Conservation (phyloP, 2,888 invertebrate genomes). For the Abrostola tripartita region DNA sequence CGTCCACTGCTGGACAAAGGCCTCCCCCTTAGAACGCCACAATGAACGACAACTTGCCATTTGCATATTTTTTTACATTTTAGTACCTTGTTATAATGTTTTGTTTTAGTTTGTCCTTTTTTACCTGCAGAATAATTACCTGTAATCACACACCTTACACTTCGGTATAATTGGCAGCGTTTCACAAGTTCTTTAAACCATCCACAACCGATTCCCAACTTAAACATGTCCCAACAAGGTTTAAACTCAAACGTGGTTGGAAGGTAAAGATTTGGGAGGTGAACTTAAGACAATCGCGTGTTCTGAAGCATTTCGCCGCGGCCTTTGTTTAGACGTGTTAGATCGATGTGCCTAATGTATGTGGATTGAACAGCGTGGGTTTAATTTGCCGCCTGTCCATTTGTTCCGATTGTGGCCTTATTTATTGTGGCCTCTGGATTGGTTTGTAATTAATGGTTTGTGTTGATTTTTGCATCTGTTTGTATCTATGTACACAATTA, state of each 20-base stretch:
- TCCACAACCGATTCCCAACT: conserved; percentile 41
- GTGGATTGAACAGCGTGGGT: conserved; percentile 81
- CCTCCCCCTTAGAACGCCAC: too few species aligned
- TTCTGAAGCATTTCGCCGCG: conserved; percentile 76
- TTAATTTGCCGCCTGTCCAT: conserved; percentile 87
- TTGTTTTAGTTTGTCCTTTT: not conserved
- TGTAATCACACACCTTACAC: conserved; percentile 25
- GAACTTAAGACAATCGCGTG: conserved; percentile 83
- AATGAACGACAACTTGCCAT: too few species aligned
- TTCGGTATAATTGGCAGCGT: conserved; percentile 41
- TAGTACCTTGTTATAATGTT: too few species aligned
- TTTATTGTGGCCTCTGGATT: conserved; percentile 81
- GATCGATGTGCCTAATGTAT: conserved; percentile 86
- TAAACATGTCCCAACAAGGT: conserved; percentile 40
- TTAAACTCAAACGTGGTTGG: conserved; percentile 25
- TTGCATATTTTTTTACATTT: too few species aligned
- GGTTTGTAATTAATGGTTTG: conserved; percentile 63
- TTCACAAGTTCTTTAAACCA: conserved; percentile 33
- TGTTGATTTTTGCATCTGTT: conserved; percentile 43
- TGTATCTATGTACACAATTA: not conserved
- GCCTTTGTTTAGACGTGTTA: conserved; percentile 84
- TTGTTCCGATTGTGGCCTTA: conserved; percentile 85
- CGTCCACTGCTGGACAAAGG: too few species aligned
- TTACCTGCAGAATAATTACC: conserved; percentile 2
- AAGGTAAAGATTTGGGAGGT: conserved; percentile 56